phyloP scores from a whole-genome alignment of 2,888 invertebrate species.

The Dasysyrphus albostriatus region DNA sequence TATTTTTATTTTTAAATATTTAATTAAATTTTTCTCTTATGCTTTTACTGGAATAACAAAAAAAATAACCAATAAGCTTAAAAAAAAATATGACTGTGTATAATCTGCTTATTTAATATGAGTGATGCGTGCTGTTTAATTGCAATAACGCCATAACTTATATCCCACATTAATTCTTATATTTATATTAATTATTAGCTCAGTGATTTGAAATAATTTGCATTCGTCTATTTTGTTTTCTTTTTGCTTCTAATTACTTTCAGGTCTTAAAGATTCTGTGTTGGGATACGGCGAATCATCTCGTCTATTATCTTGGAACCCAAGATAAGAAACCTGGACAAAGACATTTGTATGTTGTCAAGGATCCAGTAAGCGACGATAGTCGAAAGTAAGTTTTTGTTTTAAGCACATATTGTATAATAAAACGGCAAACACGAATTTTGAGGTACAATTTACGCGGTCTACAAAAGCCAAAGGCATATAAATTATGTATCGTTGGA shows the following conservation, averaged over 20 bases:
- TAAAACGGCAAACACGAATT: too few relatives aligned
- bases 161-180: slow-evolving; percentile 54
- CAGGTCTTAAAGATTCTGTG: slow-evolving; percentile 88
- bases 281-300: slow-evolving; percentile 93
- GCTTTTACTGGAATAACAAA: slow-evolving; percentile 50
- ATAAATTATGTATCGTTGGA: too few relatives aligned
- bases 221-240: not conserved
- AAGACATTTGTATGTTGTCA: slow-evolving; percentile 93
- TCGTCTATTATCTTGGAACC: slow-evolving; percentile 91
- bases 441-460: too few relatives aligned
- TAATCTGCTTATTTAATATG: slow-evolving; percentile 58
- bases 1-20: slow-evolving; percentile 14
- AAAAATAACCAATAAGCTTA: slow-evolving; percentile 50
- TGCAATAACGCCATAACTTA: slow-evolving; percentile 53
- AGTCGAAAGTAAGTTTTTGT: slow-evolving; percentile 85
- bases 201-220: not conserved
- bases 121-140: slow-evolving; percentile 50
- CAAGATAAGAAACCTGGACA: slow-evolving; percentile 93
- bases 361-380: slow-evolving; percentile 89
- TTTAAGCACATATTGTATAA: not conserved
- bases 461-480: too few relatives aligned
- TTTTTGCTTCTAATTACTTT: not conserved
- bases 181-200: not conserved
- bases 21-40: slow-evolving; percentile 35
- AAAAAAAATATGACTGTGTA: slow-evolving; percentile 62